Conservation (phyloP, 2,888 invertebrate genomes). For the Hirtodrosophila cameraria region DNA sequence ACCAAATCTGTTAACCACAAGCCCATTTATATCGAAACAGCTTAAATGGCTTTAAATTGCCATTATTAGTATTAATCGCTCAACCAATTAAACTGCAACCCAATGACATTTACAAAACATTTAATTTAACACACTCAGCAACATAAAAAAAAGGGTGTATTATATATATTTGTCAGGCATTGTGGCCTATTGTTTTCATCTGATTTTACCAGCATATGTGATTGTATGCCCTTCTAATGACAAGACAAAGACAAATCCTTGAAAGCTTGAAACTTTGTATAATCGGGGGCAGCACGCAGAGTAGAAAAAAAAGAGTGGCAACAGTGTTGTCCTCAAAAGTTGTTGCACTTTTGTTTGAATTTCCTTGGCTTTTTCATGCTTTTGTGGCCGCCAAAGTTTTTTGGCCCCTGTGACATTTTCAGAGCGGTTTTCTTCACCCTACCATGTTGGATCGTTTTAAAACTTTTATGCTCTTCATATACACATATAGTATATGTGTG, state of each 20-base stretch:
- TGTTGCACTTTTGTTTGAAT: slow-evolving; percentile 75
- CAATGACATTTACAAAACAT: background rate
- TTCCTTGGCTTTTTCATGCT: slow-evolving; percentile 66
- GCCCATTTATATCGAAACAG: slow-evolving; percentile 1
- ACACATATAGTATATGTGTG: slow-evolving; percentile 4
- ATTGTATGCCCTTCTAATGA: slow-evolving; percentile 27
- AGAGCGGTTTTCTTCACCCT: slow-evolving; percentile 28
- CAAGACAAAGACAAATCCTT: slow-evolving; percentile 25
- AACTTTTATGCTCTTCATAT: slow-evolving; percentile 53
- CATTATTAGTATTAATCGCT: slow-evolving; percentile 23
- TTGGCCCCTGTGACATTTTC: slow-evolving; percentile 56
- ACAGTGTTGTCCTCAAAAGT: slow-evolving; percentile 52
- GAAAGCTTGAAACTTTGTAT: slow-evolving; percentile 21
- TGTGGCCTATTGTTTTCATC: background rate
- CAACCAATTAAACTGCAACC: slow-evolving; percentile 24
- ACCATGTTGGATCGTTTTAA: slow-evolving; percentile 34
- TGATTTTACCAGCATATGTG: slow-evolving; percentile 33
- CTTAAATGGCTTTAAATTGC: slow-evolving; percentile 31
- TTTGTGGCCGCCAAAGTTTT: slow-evolving; percentile 61
- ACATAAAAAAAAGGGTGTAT: background rate
- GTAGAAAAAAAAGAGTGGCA: slow-evolving; percentile 30
- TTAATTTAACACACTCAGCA: background rate
- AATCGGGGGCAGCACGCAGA: background rate
- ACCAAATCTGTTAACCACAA: slow-evolving; percentile 11
- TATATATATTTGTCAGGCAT: background rate